Evolutionary conservation across 2,888 invertebrate genomes (phyloP).

Genomic region (Dasypogon diadema): DNA sequence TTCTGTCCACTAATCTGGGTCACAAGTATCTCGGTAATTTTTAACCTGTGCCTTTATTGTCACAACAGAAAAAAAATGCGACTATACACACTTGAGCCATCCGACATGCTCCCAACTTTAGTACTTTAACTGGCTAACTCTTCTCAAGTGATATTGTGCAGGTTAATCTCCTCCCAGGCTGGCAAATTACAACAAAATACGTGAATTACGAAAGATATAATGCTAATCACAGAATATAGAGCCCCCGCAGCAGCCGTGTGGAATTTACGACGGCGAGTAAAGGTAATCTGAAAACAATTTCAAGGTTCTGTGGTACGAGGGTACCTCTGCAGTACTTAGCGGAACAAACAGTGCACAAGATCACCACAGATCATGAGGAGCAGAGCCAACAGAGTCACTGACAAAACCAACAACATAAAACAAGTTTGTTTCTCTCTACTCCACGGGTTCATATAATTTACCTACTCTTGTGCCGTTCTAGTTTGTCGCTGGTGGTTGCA

Average conservation of each 20-base stretch:
- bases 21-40: neutral
- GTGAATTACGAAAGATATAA: conserved; percentile 35
- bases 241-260: neutral
- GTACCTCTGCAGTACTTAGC: neutral
- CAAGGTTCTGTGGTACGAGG: conserved; percentile 9
- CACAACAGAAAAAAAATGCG: neutral
- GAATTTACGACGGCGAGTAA: conserved; percentile 22
- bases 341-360: conserved; percentile 23
- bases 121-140: too few relatives aligned
- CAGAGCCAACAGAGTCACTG: neutral
- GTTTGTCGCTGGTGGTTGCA: conserved; percentile 15
- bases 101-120: too few relatives aligned
- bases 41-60: neutral
- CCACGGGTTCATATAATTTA: too few relatives aligned
- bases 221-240: conserved; percentile 14
- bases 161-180: neutral
- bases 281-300: conserved; percentile 17
- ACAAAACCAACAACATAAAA: neutral
- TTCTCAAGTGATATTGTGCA: too few relatives aligned
- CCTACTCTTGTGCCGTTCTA: neutral
- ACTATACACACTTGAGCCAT: too few relatives aligned
- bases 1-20: neutral
- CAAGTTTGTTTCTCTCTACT: neutral
- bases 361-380: conserved; percentile 10
- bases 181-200: conserved; percentile 34